phyloP scores from a whole-genome alignment of 1,140 invertebrate genomes.

The Himalopsyche phryganea region DNA sequence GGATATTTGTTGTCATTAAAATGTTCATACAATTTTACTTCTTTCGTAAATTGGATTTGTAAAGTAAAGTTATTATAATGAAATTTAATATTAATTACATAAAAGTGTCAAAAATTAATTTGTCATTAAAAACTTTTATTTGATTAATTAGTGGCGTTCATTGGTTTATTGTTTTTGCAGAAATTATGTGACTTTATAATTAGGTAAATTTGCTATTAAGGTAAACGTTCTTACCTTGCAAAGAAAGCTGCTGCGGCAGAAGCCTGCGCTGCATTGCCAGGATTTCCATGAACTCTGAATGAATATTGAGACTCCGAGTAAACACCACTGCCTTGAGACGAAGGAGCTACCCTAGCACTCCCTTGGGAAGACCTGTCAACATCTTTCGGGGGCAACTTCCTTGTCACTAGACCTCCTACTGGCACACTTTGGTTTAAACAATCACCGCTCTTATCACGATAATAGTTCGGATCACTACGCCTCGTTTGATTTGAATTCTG shows the following conservation, averaged over 20 bases:
- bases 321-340: conserved; percentile 8
- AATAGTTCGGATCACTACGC: conserved; percentile 10
- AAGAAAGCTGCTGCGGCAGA: conserved; percentile 33
- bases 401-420: background rate
- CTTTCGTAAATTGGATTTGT: no score
- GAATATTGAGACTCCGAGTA: conserved; percentile 30
- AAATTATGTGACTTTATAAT: no score
- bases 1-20: no score
- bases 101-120: no score
- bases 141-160: no score
- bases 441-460: conserved; percentile 6
- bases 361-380: background rate
- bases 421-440: background rate
- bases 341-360: background rate
- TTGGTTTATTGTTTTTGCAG: no score
- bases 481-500: background rate
- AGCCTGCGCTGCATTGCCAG: conserved; percentile 31
- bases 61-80: no score
- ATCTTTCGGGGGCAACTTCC: conserved; percentile 3
- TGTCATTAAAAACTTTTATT: no score
- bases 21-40: no score
- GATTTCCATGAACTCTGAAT: conserved; percentile 26
- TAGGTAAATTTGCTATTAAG: no score
- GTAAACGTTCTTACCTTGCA: conserved; percentile 31
- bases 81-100: no score